phyloP scores from a whole-genome alignment of 1,140 invertebrate species.

The Drosophila eugracilis region DNA sequence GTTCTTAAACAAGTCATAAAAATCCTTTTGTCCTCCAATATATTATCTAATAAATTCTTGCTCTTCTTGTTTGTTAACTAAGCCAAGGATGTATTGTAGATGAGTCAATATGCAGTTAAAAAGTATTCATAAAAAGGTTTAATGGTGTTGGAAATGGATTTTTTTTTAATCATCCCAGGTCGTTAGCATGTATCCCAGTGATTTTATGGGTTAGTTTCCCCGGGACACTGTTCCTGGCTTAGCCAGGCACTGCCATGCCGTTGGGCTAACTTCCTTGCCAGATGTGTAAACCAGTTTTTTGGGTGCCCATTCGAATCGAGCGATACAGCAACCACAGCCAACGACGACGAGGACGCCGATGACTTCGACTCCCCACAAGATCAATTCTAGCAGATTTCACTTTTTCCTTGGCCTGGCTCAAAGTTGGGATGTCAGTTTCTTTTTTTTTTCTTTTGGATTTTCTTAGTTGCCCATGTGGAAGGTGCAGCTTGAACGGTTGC shows the following conservation, averaged over 20 bases:
- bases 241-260: slow-evolving; percentile 35
- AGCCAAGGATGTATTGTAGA: neutral
- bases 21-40: neutral
- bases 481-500: slow-evolving; percentile 75
- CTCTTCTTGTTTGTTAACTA: neutral
- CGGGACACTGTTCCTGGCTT: slow-evolving; percentile 39
- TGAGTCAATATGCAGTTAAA: neutral
- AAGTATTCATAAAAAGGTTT: slow-evolving; percentile 17
- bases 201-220: slow-evolving; percentile 5
- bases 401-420: slow-evolving; percentile 63
- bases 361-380: slow-evolving; percentile 77
- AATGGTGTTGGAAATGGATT: slow-evolving; percentile 20
- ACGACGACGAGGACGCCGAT: slow-evolving; percentile 27
- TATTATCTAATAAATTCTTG: neutral
- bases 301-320: slow-evolving; percentile 45
- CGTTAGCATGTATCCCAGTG: slow-evolving; percentile 12
- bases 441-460: slow-evolving; percentile 9
- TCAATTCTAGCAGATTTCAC: slow-evolving; percentile 83
- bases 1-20: too few relatives aligned
- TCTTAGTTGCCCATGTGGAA: slow-evolving; percentile 26
- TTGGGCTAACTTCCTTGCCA: slow-evolving; percentile 60
- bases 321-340: slow-evolving; percentile 30
- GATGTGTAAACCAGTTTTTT: slow-evolving; percentile 74
- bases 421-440: slow-evolving; percentile 64
- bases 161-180: slow-evolving; percentile 8